These are phyloP conservation scores for Drosophila lacertosa DNA, from an alignment of 1,140 invertebrate species.

Conservation along the genomic window DNA sequence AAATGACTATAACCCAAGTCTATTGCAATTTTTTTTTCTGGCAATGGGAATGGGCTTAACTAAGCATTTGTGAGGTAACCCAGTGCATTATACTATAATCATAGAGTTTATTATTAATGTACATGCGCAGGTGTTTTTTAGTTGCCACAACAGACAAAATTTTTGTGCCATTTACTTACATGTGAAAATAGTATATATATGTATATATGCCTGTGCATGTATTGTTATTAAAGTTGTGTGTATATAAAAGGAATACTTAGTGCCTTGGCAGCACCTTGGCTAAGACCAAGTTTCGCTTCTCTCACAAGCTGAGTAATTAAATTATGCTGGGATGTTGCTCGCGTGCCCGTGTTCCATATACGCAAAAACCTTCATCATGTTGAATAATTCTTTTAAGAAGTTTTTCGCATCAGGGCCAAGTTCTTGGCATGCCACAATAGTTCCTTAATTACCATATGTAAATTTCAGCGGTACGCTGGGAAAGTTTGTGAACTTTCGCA, in stretches of 20 bases:
- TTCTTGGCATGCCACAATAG: slow-evolving; percentile 31
- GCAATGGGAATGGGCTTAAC: background rate
- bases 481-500: background rate
- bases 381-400: slow-evolving; percentile 10
- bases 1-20: background rate
- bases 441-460: slow-evolving; percentile 13
- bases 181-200: slow-evolving; percentile 4
- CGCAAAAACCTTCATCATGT: slow-evolving; percentile 18
- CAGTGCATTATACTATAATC: background rate
- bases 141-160: slow-evolving; percentile 20
- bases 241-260: slow-evolving; percentile 13
- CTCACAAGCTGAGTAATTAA: slow-evolving; percentile 33
- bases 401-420: slow-evolving; percentile 22
- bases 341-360: background rate
- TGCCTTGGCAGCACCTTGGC: slow-evolving; percentile 33
- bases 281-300: slow-evolving; percentile 20
- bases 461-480: background rate
- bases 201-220: slow-evolving; percentile 6
- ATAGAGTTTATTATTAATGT: background rate
- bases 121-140: slow-evolving; percentile 30
- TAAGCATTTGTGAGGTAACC: slow-evolving; percentile 10
- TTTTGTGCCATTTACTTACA: slow-evolving; percentile 1
- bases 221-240: background rate
- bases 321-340: slow-evolving; percentile 24
- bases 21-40: background rate